Conservation (phyloP, 2,797 vertebrate genomes). For the Alectoris magna region DNA sequence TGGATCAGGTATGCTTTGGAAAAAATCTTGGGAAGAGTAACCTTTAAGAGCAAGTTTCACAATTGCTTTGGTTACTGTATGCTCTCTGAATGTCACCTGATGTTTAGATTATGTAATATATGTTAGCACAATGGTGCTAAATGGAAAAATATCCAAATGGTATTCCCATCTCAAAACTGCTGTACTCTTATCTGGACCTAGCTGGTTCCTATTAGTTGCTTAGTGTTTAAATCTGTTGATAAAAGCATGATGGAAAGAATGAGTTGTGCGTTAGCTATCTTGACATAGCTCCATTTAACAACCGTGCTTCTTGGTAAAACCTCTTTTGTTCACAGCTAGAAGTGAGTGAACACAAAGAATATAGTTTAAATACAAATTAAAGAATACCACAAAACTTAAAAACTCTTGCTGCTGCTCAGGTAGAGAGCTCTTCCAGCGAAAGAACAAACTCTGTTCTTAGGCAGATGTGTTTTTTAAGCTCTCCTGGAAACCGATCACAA, state of each 20-base stretch:
- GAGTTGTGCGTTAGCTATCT: background rate
- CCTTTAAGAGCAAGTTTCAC: background rate
- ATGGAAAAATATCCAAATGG: background rate
- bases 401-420: background rate
- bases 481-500: background rate
- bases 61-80: background rate
- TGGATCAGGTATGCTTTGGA: background rate
- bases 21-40: background rate
- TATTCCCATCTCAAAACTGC: background rate
- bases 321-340: background rate
- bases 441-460: background rate
- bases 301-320: background rate
- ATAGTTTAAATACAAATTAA: background rate
- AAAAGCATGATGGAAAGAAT: slow-evolving; percentile 18
- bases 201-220: background rate
- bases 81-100: background rate
- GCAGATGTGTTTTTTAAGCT: background rate
- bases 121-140: background rate
- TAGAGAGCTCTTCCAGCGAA: background rate
- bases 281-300: background rate
- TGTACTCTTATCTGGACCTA: background rate
- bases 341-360: background rate
- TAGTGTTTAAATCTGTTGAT: background rate
- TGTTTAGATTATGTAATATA: background rate
- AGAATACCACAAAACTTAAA: background rate